These are phyloP conservation scores for Drosophila cracens DNA, from an alignment of 2,888 invertebrate species.

Conservation along the genomic window DNA sequence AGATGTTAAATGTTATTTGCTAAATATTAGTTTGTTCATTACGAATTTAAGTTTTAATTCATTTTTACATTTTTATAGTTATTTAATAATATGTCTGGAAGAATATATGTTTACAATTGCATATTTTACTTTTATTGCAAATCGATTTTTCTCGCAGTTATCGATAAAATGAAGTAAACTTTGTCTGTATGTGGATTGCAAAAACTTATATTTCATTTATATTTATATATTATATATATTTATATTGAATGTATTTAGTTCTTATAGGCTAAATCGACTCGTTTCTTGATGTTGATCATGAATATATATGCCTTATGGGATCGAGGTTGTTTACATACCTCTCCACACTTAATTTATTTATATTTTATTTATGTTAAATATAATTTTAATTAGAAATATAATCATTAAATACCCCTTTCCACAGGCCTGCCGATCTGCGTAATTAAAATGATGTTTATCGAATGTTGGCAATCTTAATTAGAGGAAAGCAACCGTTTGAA, in stretches of 20 bases:
- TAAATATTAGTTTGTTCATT: background rate
- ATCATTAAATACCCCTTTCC: background rate
- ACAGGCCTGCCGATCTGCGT: background rate
- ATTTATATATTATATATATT: too few species aligned
- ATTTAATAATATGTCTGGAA: background rate
- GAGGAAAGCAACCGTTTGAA: background rate
- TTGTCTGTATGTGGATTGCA: background rate
- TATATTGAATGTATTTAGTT: background rate
- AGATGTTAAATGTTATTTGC: background rate
- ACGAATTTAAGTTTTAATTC: too few species aligned
- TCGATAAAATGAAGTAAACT: background rate
- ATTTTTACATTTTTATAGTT: background rate
- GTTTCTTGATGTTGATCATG: background rate
- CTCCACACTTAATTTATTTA: too few species aligned
- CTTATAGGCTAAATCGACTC: background rate
- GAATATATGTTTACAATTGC: background rate
- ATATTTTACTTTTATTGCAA: too few species aligned
- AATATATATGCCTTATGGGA: too few species aligned
- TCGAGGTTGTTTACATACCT: too few species aligned
- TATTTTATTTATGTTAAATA: too few species aligned
- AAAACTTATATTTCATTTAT: background rate
- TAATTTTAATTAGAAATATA: background rate
- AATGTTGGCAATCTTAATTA: background rate
- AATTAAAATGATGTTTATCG: background rate
- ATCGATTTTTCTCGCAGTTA: background rate